phyloP scores from a whole-genome alignment of 2,113 vertebrate species.

The Poicephalus meyeri region DNA sequence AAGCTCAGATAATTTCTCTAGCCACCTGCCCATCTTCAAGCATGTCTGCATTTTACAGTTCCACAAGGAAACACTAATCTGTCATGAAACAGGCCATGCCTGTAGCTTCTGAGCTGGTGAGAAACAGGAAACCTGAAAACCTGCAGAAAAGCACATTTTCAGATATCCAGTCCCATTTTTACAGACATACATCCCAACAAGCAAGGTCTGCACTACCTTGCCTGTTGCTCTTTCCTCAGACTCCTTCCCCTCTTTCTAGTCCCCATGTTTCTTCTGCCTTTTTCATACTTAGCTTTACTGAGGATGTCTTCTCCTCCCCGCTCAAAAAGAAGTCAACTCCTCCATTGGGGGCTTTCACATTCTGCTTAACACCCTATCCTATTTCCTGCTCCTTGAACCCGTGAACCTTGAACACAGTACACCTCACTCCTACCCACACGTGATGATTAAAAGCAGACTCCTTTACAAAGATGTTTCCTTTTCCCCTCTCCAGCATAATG shows the following conservation, averaged over 20 bases:
- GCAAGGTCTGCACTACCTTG: background rate
- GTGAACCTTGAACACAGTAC: background rate
- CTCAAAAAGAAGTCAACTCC: background rate
- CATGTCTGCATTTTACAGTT: background rate
- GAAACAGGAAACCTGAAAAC: background rate
- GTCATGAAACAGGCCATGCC: background rate
- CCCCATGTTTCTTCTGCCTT: background rate
- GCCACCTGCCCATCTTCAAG: constrained; percentile 47
- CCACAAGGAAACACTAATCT: background rate
- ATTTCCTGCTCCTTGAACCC: background rate
- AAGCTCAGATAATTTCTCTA: constrained; percentile 44
- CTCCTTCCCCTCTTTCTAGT: background rate
- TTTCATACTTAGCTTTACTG: background rate
- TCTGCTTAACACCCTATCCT: background rate
- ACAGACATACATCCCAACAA: background rate
- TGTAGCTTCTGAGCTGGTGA: background rate
- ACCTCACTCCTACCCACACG: background rate
- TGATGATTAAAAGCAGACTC: background rate
- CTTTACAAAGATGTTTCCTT: background rate
- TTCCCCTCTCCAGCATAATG: background rate
- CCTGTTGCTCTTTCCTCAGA: background rate
- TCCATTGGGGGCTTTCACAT: background rate
- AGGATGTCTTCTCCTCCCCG: background rate
- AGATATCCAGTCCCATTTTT: background rate
- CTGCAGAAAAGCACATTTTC: background rate